These are phyloP conservation scores for Equus przewalskii DNA, from an alignment of 2,113 vertebrate genomes.

Conservation along the genomic window DNA sequence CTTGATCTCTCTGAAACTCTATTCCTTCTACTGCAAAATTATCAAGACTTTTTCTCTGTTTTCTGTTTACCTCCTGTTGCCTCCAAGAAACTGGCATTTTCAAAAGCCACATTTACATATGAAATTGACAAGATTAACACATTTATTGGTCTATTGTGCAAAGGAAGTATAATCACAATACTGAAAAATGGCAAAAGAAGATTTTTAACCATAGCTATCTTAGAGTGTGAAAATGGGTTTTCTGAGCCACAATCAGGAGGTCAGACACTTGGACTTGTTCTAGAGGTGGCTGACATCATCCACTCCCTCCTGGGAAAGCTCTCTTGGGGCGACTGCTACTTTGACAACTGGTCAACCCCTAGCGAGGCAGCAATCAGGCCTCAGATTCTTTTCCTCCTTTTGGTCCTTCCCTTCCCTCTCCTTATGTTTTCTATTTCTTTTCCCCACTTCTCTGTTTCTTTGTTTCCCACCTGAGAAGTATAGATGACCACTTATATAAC, in stretches of 20 bases:
- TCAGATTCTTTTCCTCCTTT: neutral
- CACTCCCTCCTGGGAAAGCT: neutral
- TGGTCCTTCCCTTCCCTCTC: neutral
- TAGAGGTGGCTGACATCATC: neutral
- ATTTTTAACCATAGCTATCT: neutral
- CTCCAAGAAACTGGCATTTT: slow-evolving; percentile 62
- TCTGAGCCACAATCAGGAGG: neutral
- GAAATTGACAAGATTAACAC: slow-evolving; percentile 56
- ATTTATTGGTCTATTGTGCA: slow-evolving; percentile 55
- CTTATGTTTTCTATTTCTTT: neutral
- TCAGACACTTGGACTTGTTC: neutral
- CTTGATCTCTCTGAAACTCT: neutral
- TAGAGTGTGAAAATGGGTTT: neutral
- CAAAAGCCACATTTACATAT: slow-evolving; percentile 71
- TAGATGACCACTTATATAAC: neutral
- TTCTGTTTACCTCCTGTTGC: slow-evolving; percentile 50
- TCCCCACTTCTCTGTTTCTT: neutral
- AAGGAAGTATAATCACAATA: slow-evolving; percentile 33
- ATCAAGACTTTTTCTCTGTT: neutral
- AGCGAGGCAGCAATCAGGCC: neutral
- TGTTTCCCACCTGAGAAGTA: neutral
- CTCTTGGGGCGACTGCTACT: neutral
- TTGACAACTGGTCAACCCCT: neutral
- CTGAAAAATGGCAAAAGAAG: neutral
- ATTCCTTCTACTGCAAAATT: slow-evolving; percentile 17